Evolutionary conservation across 2,113 vertebrate species (phyloP).

Genomic region (Pollachius pollachius): DNA sequence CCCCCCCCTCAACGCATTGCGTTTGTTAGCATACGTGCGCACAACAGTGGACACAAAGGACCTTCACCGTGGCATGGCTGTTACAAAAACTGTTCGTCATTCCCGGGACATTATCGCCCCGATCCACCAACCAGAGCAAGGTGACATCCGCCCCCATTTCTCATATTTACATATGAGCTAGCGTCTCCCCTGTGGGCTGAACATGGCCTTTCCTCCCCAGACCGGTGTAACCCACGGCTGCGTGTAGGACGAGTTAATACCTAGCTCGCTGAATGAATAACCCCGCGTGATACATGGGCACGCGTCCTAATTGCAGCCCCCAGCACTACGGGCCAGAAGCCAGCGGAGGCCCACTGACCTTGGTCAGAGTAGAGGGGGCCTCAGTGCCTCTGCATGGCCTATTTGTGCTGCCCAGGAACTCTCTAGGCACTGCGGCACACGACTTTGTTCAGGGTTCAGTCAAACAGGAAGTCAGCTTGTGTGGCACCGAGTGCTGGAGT

Average conservation of each 20-base stretch:
- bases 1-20: background rate
- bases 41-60: slow-evolving; percentile 29
- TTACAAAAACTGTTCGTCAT: slow-evolving; percentile 49
- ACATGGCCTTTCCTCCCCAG: slow-evolving; percentile 39
- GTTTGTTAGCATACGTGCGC: slow-evolving; percentile 37
- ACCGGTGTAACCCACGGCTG: slow-evolving; percentile 41
- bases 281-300: slow-evolving; percentile 49
- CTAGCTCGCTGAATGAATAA: slow-evolving; percentile 57
- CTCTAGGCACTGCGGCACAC: slow-evolving; percentile 9
- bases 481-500: too few relatives aligned
- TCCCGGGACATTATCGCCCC: slow-evolving; percentile 12
- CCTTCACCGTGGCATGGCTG: slow-evolving; percentile 15
- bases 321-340: slow-evolving; percentile 55
- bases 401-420: slow-evolving; percentile 27
- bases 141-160: slow-evolving; percentile 57
- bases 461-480: too few relatives aligned
- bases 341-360: slow-evolving; percentile 64
- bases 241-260: slow-evolving; percentile 48
- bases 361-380: slow-evolving; percentile 39
- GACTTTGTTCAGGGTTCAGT: too few relatives aligned
- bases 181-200: slow-evolving; percentile 52
- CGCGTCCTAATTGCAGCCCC: slow-evolving; percentile 62
- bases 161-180: slow-evolving; percentile 67
- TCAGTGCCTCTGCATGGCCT: slow-evolving; percentile 41
- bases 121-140: slow-evolving; percentile 40